Percentiles rank a stretch among this genome's conserved stretches.
Conservation (phyloP, 2,888 invertebrate species). For the Stenoptilia bipunctidactyla region DNA sequence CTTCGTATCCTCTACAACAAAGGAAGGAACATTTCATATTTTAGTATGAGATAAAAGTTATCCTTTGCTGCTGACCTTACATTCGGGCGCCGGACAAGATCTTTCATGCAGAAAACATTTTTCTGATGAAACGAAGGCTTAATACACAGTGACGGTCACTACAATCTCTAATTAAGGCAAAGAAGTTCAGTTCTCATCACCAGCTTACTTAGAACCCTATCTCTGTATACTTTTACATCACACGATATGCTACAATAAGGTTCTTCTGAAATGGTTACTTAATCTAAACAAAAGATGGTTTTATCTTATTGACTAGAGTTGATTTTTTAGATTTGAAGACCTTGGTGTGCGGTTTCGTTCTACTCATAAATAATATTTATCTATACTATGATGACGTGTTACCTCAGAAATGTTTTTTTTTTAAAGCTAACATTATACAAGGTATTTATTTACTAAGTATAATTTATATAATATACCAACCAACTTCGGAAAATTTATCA, state of each 20-base stretch:
- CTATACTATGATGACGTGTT: slow-evolving; percentile 25
- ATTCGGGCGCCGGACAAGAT: slow-evolving; percentile 43
- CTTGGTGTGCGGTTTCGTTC: slow-evolving; percentile 60
- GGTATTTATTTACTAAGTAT: no score
- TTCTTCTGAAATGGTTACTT: slow-evolving; percentile 24
- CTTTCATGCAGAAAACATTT: slow-evolving; percentile 59
- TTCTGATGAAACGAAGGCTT: slow-evolving; percentile 63
- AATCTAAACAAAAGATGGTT: slow-evolving; percentile 19
- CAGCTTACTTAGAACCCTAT: slow-evolving; percentile 24
- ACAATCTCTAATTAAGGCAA: slow-evolving; percentile 62
- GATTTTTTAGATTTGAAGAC: slow-evolving; percentile 52
- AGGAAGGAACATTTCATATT: neutral
- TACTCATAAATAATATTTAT: no score
- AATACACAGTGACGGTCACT: slow-evolving; percentile 63
- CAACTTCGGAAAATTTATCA: no score
- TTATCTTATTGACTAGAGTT: slow-evolving; percentile 62
- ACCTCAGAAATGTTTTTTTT: slow-evolving; percentile 8
- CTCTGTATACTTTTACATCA: neutral
- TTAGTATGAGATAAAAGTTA: neutral
- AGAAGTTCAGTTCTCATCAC: slow-evolving; percentile 24
- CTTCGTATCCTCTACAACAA: slow-evolving; percentile 11
- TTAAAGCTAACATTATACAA: no score
- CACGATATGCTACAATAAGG: slow-evolving; percentile 9
- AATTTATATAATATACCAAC: no score
- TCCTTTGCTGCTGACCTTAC: slow-evolving; percentile 8